phyloP scores from a whole-genome alignment of 2,797 vertebrate genomes.

The Gymnothorax javanicus region DNA sequence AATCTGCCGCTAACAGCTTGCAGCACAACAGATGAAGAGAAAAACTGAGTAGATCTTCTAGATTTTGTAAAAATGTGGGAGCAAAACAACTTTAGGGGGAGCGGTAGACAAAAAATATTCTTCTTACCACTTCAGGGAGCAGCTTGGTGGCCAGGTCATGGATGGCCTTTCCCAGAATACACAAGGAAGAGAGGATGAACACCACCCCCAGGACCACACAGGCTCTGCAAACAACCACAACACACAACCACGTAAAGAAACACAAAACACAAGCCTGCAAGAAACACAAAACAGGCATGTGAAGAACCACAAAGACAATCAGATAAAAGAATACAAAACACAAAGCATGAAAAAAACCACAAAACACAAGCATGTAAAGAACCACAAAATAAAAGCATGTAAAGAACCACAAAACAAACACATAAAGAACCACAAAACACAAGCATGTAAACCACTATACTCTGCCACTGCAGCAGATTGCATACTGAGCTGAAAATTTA shows the following conservation, averaged over 20 bases:
- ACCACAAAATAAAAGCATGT: background rate
- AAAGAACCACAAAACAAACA: background rate
- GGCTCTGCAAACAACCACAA: constrained; percentile 73
- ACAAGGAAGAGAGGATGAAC: constrained; percentile 92
- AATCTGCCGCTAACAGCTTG: background rate
- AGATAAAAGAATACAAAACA: background rate
- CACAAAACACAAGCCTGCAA: background rate
- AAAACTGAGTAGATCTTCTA: background rate
- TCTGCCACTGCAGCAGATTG: no score
- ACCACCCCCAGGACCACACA: constrained; percentile 91
- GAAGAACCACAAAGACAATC: background rate
- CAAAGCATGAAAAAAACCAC: background rate
- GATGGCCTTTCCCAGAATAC: constrained; percentile 95
- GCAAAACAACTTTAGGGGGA: background rate
- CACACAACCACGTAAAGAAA: background rate
- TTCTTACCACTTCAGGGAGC: constrained; percentile 95
- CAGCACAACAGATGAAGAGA: background rate
- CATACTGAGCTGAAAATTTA: no score
- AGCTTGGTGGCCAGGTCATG: constrained; percentile 90
- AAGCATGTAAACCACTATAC: background rate
- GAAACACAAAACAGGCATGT: background rate
- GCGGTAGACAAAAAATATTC: background rate
- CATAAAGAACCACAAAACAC: background rate
- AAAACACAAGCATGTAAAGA: background rate
- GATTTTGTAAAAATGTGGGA: background rate